Percentiles rank a stretch among this genome's conserved stretches.
phyloP scores from a whole-genome alignment of 1,140 invertebrate species.

The Caenorhabditis elegans region WBcel235 BX284602.5:6089501-6090000 shows the following conservation, averaged over 20 bases:
- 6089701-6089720: slow-evolving; percentile 34
- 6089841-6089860: slow-evolving; percentile 19
- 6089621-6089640: background rate
- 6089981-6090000: background rate
- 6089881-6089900: background rate
- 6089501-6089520: background rate
- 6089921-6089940: slow-evolving; percentile 23
- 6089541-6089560: slow-evolving; percentile 21
- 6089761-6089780: slow-evolving; percentile 58
- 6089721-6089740: background rate
- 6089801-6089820: slow-evolving; percentile 49
- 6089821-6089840: slow-evolving; percentile 15
- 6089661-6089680: slow-evolving; percentile 6
- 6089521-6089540: background rate
- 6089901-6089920: background rate
- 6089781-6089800: slow-evolving; percentile 55
- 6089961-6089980: background rate
- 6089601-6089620: slow-evolving; percentile 49
- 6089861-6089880: background rate
- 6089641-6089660: slow-evolving; percentile 35
- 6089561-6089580: slow-evolving; percentile 49
- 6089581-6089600: slow-evolving; percentile 57
- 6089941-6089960: background rate
- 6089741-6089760: slow-evolving; percentile 46
- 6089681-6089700: slow-evolving; percentile 32